These are phyloP conservation scores for Marasmarcha lunaedactyla DNA, from an alignment of 2,888 invertebrate genomes.

Conservation along the genomic window DNA sequence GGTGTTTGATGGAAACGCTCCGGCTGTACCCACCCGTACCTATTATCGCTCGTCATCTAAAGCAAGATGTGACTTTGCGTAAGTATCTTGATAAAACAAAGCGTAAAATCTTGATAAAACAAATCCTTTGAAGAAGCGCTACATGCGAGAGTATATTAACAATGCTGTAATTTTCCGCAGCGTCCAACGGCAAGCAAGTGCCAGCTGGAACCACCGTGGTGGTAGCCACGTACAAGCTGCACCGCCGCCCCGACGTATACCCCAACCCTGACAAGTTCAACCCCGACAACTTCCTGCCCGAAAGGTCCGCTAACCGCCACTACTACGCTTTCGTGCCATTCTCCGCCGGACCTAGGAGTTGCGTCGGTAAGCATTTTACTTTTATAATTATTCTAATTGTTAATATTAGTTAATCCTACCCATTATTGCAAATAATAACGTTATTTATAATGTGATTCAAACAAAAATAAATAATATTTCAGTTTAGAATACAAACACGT, in stretches of 20 bases:
- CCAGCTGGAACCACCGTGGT: slow-evolving; percentile 79
- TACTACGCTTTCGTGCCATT: slow-evolving; percentile 86
- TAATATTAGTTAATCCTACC: slow-evolving; percentile 4
- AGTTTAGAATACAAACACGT: too few species aligned
- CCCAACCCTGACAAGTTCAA: slow-evolving; percentile 82
- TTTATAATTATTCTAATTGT: too few species aligned
- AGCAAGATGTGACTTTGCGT: slow-evolving; percentile 79
- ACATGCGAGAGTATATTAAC: too few species aligned
- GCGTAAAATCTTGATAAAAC: too few species aligned
- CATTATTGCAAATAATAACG: too few species aligned
- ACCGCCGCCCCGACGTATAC: slow-evolving; percentile 78
- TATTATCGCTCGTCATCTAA: slow-evolving; percentile 78
- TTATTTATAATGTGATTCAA: too few species aligned
- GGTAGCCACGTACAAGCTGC: slow-evolving; percentile 76
- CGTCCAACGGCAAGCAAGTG: slow-evolving; percentile 73
- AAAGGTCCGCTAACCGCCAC: slow-evolving; percentile 80
- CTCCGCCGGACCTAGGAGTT: slow-evolving; percentile 86
- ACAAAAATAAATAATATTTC: not conserved
- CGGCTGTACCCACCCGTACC: slow-evolving; percentile 86
- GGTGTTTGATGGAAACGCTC: slow-evolving; percentile 84
- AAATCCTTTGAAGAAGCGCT: too few species aligned
- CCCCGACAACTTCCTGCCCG: slow-evolving; percentile 89
- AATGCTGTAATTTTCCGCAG: slow-evolving; percentile 45
- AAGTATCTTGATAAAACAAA: too few species aligned
- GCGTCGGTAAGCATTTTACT: slow-evolving; percentile 75